Conservation (phyloP, 2,888 invertebrate genomes). For the Mactromeris polynyma region DNA sequence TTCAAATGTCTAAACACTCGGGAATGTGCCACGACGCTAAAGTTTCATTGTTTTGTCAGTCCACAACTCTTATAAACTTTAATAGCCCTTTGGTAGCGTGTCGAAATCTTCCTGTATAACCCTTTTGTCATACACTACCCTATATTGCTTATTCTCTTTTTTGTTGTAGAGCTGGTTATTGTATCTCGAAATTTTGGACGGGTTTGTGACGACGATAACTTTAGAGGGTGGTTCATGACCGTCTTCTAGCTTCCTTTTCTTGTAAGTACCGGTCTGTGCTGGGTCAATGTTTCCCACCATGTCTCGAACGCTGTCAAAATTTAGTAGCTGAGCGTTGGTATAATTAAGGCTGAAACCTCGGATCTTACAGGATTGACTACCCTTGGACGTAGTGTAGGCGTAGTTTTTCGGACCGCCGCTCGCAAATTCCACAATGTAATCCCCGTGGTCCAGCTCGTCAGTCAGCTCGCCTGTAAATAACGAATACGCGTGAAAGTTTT, state of each 20-base stretch:
- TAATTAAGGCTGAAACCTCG: background rate
- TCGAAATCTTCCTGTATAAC: background rate
- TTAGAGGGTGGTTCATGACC: background rate
- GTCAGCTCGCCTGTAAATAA: no score
- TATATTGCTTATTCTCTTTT: background rate
- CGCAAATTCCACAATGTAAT: no score
- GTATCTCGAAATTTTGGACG: slow-evolving; percentile 32
- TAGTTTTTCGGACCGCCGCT: no score
- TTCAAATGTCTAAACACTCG: background rate
- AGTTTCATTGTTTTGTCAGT: no score
- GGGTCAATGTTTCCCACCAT: background rate
- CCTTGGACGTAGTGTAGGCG: no score
- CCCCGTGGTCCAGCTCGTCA: no score
- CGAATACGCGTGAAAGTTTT: no score
- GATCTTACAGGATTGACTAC: background rate
- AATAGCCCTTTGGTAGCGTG: background rate
- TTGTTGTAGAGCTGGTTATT: slow-evolving; percentile 55
- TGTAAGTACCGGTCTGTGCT: background rate
- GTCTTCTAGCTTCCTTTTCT: slow-evolving; percentile 18
- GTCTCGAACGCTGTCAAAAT: slow-evolving; percentile 30
- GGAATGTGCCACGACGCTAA: background rate
- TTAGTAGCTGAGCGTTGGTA: slow-evolving; percentile 4
- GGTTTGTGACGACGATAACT: slow-evolving; percentile 21
- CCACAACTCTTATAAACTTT: background rate
- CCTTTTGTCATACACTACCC: background rate